These are phyloP conservation scores for Hipparchia sbordonii DNA, from an alignment of 2,888 invertebrate species.

Conservation along the genomic window DNA sequence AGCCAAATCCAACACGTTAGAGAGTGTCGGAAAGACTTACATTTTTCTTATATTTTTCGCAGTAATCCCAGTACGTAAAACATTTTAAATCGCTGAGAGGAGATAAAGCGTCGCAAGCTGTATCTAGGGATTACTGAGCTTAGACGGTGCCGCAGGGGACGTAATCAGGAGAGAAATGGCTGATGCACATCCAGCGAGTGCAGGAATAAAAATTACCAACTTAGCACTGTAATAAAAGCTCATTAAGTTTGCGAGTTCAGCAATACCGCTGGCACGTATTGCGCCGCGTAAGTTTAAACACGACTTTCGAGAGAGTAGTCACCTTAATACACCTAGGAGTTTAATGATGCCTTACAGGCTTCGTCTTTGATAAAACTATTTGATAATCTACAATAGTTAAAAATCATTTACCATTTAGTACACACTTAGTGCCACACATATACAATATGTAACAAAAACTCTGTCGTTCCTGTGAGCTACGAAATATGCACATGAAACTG, in stretches of 20 bases:
- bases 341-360: background rate
- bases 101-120: conserved; percentile 12
- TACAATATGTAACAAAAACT: too few relatives aligned
- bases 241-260: background rate
- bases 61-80: conserved; percentile 16
- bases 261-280: background rate
- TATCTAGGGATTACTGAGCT: conserved; percentile 13
- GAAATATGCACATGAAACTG: too few relatives aligned
- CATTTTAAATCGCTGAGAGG: conserved; percentile 16
- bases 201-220: conserved; percentile 11
- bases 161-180: conserved; percentile 20
- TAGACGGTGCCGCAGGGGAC: conserved; percentile 6
- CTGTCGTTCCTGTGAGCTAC: too few relatives aligned
- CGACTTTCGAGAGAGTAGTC: background rate
- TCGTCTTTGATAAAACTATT: background rate
- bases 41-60: conserved; percentile 3
- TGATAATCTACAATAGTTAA: too few relatives aligned
- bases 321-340: too few relatives aligned
- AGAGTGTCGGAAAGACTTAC: background rate
- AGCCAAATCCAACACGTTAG: background rate
- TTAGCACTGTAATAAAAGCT: conserved; percentile 11
- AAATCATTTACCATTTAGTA: too few relatives aligned
- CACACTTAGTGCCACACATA: too few relatives aligned
- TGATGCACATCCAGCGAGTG: conserved; percentile 6
- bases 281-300: background rate